Base-by-base conservation (phyloP, 2,888 invertebrate genomes). In the Brachycybe producta region DNA sequence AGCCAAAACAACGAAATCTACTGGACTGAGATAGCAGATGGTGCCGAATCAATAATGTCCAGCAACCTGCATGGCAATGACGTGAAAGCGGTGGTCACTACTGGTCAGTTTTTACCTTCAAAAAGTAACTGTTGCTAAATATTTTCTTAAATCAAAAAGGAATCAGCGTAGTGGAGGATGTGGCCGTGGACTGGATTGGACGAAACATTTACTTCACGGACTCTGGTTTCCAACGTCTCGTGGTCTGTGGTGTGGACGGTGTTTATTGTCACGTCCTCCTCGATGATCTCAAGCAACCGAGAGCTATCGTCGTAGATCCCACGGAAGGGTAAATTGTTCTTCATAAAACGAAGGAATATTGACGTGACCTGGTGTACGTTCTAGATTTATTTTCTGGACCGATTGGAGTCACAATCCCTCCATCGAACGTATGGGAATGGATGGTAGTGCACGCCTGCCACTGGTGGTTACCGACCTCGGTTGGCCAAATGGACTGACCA, bases 381-480 rank as follows among this genome's bases (percentile, higher is more conserved):
- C 44, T 61, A 86, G 86, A 2, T 70, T 74, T 59, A 82, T 95
- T 79, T 94, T 80, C 68, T 95, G 92, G 91, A 80, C 85, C 1
- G 91, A 94, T 65, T 90, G 86, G 84, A 84, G 84, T 3, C 60
- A 67, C 0, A 70, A 68, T 8, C 76, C 83, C 0, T 74, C 81
- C 61, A 88, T 95, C 57, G 83, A 81, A 58, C 70, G 74, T 7
- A 77, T 88, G 5, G 75, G 77, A 5, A 90, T 95, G 92, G 87
- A 95, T 66, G 95, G 94, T 2, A 69, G 74, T 1, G 60, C 75
- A 1, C 69, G 77, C 0, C 64, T 64, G 3, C 62, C 73, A 0
- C 71, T 94, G 47, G 75, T 90, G 0, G 70, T 72, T 1, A 66
- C 73, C 0, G 69, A 83, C 54, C 71, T 82, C 23, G 67, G 70